A percentile compares a stretch with the other conserved stretches of the same genome.
Evolutionary conservation across 2,797 vertebrate genomes (phyloP).

Genomic region (Siniperca obscura): DNA sequence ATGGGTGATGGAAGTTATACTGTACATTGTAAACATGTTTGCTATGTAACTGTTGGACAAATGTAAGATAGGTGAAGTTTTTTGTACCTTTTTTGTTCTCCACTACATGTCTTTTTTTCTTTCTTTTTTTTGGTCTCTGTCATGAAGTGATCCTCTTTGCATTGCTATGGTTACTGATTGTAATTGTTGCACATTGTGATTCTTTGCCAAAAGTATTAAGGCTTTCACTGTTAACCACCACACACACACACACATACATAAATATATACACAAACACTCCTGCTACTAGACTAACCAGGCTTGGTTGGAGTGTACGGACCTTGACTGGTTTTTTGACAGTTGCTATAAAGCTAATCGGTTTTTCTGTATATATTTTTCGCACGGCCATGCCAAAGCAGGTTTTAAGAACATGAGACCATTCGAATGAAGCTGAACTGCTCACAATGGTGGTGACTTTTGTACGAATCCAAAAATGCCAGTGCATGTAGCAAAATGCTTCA

Average conservation of each 20-base stretch:
- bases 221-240: slow-evolving; percentile 75
- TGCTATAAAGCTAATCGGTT: slow-evolving; percentile 25
- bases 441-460: slow-evolving; percentile 62
- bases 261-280: slow-evolving; percentile 28
- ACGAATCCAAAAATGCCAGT: slow-evolving; percentile 74
- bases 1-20: background rate
- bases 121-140: slow-evolving; percentile 28
- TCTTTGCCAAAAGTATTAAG: slow-evolving; percentile 77
- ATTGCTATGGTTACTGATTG: slow-evolving; percentile 38
- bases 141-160: slow-evolving; percentile 10
- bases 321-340: slow-evolving; percentile 53
- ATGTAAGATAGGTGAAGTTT: slow-evolving; percentile 3
- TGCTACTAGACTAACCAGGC: slow-evolving; percentile 47
- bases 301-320: slow-evolving; percentile 52
- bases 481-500: slow-evolving; percentile 83
- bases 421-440: slow-evolving; percentile 43
- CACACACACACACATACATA: slow-evolving; percentile 21
- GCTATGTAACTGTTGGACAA: slow-evolving; percentile 27
- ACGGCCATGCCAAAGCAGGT: slow-evolving; percentile 66
- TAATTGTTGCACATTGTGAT: slow-evolving; percentile 61
- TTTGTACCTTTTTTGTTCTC: background rate
- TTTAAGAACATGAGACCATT: slow-evolving; percentile 48
- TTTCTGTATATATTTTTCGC: slow-evolving; percentile 54
- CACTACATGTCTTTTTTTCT: background rate
- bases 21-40: slow-evolving; percentile 23